A percentile compares a stretch with the other conserved stretches of the same genome.
phyloP scores from a whole-genome alignment of 2,797 vertebrate genomes.

The Pseudomugil gertrudae region DNA sequence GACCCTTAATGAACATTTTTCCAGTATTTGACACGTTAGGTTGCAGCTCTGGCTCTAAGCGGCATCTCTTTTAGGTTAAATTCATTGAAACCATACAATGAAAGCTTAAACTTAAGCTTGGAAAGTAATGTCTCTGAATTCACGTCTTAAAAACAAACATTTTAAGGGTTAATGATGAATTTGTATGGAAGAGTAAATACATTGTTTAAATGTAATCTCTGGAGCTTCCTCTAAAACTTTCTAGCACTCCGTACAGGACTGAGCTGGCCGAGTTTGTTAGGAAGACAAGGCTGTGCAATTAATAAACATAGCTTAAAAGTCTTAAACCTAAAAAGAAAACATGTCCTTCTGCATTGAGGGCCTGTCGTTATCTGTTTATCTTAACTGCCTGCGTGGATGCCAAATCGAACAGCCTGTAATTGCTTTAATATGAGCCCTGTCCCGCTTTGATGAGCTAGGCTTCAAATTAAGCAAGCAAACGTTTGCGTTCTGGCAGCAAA shows the following conservation, averaged over 20 bases:
- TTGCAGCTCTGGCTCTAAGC: neutral
- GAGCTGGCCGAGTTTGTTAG: slow-evolving; percentile 10
- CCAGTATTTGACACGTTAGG: neutral
- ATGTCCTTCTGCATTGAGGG: slow-evolving; percentile 33
- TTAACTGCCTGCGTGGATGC: slow-evolving; percentile 52
- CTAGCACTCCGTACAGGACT: neutral
- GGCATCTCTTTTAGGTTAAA: neutral
- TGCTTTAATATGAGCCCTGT: slow-evolving; percentile 69
- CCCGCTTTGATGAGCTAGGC: slow-evolving; percentile 42
- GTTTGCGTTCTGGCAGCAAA: slow-evolving; percentile 58
- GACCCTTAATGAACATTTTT: slow-evolving; percentile 18
- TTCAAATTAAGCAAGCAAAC: slow-evolving; percentile 74
- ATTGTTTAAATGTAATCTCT: neutral
- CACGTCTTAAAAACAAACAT: neutral
- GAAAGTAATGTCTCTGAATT: neutral
- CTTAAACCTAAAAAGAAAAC: slow-evolving; percentile 37
- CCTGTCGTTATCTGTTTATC: slow-evolving; percentile 50
- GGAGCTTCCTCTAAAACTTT: neutral
- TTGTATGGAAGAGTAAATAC: neutral
- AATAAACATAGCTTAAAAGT: slow-evolving; percentile 39
- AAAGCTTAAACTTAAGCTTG: neutral
- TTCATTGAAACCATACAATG: neutral
- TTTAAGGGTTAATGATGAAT: neutral
- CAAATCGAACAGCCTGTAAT: slow-evolving; percentile 67
- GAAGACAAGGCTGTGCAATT: slow-evolving; percentile 1